Evolutionary conservation across 1,140 invertebrate genomes (phyloP).

Genomic region (Pachypsylla venusta): DNA sequence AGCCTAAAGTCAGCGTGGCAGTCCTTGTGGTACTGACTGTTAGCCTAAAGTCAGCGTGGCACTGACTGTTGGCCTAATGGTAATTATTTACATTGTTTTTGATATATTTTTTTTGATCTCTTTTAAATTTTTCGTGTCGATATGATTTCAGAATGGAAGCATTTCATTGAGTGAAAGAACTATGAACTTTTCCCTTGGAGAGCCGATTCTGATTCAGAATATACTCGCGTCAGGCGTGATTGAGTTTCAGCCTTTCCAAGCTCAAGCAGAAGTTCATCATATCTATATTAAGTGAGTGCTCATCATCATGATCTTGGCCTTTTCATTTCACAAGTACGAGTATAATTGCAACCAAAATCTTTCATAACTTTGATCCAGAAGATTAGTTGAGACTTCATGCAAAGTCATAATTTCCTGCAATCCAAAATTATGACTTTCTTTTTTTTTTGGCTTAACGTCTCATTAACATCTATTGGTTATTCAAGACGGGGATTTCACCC

Average conservation of each 20-base stretch:
- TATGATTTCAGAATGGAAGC: constrained; percentile 21
- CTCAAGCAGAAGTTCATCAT: constrained; percentile 25
- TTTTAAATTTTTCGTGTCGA: too few species aligned
- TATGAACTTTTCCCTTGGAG: constrained; percentile 16
- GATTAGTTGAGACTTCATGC: background rate
- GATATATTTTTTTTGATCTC: too few species aligned
- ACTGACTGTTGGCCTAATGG: too few species aligned
- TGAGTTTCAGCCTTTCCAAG: constrained; percentile 26
- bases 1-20: too few species aligned
- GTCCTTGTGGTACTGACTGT: too few species aligned
- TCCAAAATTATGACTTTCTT: constrained; percentile 19
- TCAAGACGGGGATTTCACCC: too few species aligned
- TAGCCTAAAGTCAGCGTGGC: too few species aligned
- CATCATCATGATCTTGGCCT: background rate
- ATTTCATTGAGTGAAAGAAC: constrained; percentile 22
- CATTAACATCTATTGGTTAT: too few species aligned
- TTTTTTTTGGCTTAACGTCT: too few species aligned
- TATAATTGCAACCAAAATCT: constrained; percentile 2
- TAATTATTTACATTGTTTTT: too few species aligned
- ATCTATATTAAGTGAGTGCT: constrained; percentile 23
- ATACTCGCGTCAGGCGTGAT: constrained; percentile 21
- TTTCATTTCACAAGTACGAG: background rate
- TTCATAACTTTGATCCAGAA: too few species aligned
- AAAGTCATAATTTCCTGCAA: constrained; percentile 14
- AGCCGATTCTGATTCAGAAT: constrained; percentile 18